phyloP scores from a whole-genome alignment of 2,888 invertebrate genomes.

The Hybos culiciformis region DNA sequence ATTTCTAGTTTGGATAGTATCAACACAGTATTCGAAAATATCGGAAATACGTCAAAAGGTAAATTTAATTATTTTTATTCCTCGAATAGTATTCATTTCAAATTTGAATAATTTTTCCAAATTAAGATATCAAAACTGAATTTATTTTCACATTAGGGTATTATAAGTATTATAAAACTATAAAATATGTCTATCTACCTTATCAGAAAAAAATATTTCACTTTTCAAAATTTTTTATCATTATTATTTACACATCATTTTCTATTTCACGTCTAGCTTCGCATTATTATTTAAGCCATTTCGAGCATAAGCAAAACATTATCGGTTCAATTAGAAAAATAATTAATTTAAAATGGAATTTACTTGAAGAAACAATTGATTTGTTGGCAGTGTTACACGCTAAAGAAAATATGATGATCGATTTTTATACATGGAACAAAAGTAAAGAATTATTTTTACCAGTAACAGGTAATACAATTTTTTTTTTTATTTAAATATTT shows the following conservation, averaged over 20 bases:
- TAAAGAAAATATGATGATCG: conserved; percentile 8
- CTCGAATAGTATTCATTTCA: too few species aligned
- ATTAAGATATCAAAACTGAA: too few species aligned
- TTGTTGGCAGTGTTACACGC: conserved; percentile 19
- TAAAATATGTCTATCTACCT: neutral
- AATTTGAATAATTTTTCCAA: too few species aligned
- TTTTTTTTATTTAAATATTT: too few species aligned
- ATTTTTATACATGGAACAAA: conserved; percentile 22
- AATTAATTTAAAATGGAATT: conserved; percentile 13
- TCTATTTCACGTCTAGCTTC: too few species aligned
- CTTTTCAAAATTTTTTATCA: neutral
- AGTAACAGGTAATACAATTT: conserved; percentile 25
- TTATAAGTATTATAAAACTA: too few species aligned
- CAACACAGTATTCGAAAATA: too few species aligned
- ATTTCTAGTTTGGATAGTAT: neutral
- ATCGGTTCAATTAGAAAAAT: conserved; percentile 16
- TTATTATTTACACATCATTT: conserved; percentile 7
- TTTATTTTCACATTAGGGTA: too few species aligned
- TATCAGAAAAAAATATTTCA: neutral
- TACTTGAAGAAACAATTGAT: conserved; percentile 14
- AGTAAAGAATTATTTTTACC: conserved; percentile 16
- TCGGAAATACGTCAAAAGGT: neutral
- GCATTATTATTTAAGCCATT: conserved; percentile 21
- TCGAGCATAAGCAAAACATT: conserved; percentile 23
- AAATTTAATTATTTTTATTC: neutral